Percentiles rank a stretch among this genome's conserved stretches.
phyloP scores from a whole-genome alignment of 2,797 vertebrate species.

The Vipera latastei region DNA sequence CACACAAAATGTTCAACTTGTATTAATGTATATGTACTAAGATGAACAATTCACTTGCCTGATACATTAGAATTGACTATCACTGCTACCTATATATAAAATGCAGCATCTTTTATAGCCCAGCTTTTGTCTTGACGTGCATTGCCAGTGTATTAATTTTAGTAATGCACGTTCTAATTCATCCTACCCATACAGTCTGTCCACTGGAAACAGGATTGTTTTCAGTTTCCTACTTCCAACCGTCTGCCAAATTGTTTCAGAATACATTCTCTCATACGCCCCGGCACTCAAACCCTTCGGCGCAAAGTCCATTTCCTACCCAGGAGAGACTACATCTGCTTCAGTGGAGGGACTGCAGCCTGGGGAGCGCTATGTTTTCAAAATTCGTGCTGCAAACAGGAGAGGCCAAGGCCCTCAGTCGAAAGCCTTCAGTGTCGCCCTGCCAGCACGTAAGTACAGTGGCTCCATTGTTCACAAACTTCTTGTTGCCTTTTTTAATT shows the following conservation, averaged over 20 bases:
- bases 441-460: conserved; percentile 85
- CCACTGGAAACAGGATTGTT: conserved; percentile 70
- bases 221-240: conserved; percentile 76
- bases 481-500: background rate
- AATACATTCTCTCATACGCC: conserved; percentile 96
- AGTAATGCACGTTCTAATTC: conserved; percentile 71
- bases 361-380: conserved; percentile 95
- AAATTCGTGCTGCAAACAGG: conserved; percentile 92
- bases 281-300: conserved; percentile 97
- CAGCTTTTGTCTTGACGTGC: conserved; percentile 57
- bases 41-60: background rate
- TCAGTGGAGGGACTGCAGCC: conserved; percentile 88
- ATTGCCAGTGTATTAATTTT: conserved; percentile 64
- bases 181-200: conserved; percentile 71
- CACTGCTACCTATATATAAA: background rate
- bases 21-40: background rate
- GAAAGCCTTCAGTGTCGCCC: conserved; percentile 86
- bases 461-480: fast-evolving
- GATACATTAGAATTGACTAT: too few relatives aligned
- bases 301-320: conserved; percentile 88
- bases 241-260: conserved; percentile 81
- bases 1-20: background rate
- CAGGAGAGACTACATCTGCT: conserved; percentile 82
- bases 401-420: conserved; percentile 92
- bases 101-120: conserved; percentile 48